Base-by-base conservation (phyloP, 1,140 invertebrate genomes). In the Drosophila subpulchrella region DNA sequence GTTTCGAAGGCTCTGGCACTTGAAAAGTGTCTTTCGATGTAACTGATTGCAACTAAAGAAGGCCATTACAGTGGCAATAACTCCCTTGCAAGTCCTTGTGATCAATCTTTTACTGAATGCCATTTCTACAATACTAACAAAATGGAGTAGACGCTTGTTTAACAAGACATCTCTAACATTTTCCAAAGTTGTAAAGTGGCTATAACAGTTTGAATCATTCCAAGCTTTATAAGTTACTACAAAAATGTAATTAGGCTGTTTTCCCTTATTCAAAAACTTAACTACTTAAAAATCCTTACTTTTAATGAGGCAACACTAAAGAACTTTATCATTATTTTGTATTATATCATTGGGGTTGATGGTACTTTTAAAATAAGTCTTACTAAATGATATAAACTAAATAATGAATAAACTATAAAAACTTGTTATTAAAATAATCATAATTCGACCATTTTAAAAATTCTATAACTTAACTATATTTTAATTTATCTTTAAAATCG, bases 1-100 rank as follows among this genome's bases (percentile, higher is more conserved):
- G 38, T 34, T 71, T 17, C 41, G 34, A 57, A 20, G 65, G 42
- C 65, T 57, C 34, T 71, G 65, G 27, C 65, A 70, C 38, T 71
- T 36, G 65, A 68, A 38, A 71, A 70, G 67, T 70, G 53, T 71
- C 41, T 71, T 48, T 71, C 66, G 51, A 38, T 71, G 48, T 67
- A 67, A 67, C 63, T 53, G 41, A 65, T 34, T 68, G 65, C 65
- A 68, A 63, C 46, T 68, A 44, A 42, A 13, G 27, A 10, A 6
- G 27, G 46, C 36, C 61, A 51, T 65, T 67, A 67, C 65, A 41
- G 11, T 7, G 39, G 46, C 38, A 67, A 51, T 67, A 65, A 67
- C 24, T 65, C 36, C 36, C 17, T n/a, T 27, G 39, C 3, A 36
- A 11, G 56, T 3, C 65, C 55, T 12, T 24, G 30, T 13, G 11